phyloP scores from a whole-genome alignment of 1,140 invertebrate genomes.

The Pogonomyrmex californicus region DNA sequence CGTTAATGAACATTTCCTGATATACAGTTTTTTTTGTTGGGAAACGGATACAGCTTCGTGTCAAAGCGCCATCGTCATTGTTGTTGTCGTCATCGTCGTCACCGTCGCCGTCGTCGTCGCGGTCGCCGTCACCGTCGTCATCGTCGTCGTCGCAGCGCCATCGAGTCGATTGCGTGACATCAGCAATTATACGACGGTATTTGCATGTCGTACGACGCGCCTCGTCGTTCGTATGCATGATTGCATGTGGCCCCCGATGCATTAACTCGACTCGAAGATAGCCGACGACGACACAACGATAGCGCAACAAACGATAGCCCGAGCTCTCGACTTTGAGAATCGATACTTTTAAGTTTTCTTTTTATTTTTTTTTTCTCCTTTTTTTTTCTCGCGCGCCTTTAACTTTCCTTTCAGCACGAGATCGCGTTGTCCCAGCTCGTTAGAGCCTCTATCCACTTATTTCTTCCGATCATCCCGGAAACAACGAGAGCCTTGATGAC shows the following conservation, averaged over 20 bases:
- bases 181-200: constrained; percentile 78
- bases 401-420: constrained; percentile 56
- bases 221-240: constrained; percentile 45
- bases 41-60: constrained; percentile 36
- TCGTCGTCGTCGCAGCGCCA: constrained; percentile 31
- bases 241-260: constrained; percentile 43
- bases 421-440: constrained; percentile 48
- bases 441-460: constrained; percentile 41
- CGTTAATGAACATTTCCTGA: constrained; percentile 27
- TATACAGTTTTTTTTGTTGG: constrained; percentile 21
- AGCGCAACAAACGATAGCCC: not conserved
- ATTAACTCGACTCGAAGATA: constrained; percentile 52
- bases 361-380: not conserved
- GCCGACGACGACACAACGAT: constrained; percentile 18
- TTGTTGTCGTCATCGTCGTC: not conserved
- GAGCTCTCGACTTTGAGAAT: not conserved
- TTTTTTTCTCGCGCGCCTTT: constrained; percentile 5
- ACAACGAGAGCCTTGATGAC: constrained; percentile 13
- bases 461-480: constrained; percentile 41
- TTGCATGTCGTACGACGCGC: constrained; percentile 77
- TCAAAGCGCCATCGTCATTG: constrained; percentile 12
- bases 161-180: constrained; percentile 78
- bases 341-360: constrained; percentile 14
- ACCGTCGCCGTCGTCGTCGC: not conserved
- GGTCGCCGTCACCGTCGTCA: constrained; percentile 1